Evolutionary conservation across 1,140 invertebrate genomes (phyloP), one percentile per base, ranked within the genome.

Genomic region (Lucilia cuprina): DNA sequence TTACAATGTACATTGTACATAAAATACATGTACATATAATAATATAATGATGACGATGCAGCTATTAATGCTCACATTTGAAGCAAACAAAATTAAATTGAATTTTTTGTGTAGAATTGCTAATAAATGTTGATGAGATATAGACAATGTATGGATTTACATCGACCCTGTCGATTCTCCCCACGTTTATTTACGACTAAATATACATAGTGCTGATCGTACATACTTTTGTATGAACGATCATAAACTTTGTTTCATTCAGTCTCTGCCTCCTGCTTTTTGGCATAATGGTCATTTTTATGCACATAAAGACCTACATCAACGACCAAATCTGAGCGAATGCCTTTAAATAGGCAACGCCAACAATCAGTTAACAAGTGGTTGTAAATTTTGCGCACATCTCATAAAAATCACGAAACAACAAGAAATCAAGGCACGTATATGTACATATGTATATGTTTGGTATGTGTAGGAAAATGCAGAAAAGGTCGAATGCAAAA

Each of bases 11-110:
- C n/a, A n/a, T n/a, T n/a, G n/a, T n/a, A n/a, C n/a, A n/a, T n/a
- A n/a, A n/a, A n/a, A n/a, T n/a, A n/a, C n/a, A n/a, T n/a, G n/a
- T n/a, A 30, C 25, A 30, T 30, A 30, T 30, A 30, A 3, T 3
- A 30, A 13, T 55, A 55, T 1, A 55, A 55, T 55, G 50, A 55
- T 55, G 50, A n/a, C 50, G 13, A 55, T 84, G 87, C 3, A 30
- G 87, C 88, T 88, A 90, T 90, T 90, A 88, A 90, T 86, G 89
- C 89, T 89, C 89, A 90, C 89, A 90, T 90, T 89, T 88, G 86
- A 88, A 85, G 84, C 88, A 89, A 86, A 87, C 87, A 87, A 70
- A 89, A 90, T 90, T 90, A 89, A 90, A 88, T 86, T 87, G 88
- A 86, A 90, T 90, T 86, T 87, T 41, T n/a, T 84, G 60, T 86